These are phyloP conservation scores for Aelia acuminata DNA, from an alignment of 2,888 invertebrate species.

Conservation along the genomic window DNA sequence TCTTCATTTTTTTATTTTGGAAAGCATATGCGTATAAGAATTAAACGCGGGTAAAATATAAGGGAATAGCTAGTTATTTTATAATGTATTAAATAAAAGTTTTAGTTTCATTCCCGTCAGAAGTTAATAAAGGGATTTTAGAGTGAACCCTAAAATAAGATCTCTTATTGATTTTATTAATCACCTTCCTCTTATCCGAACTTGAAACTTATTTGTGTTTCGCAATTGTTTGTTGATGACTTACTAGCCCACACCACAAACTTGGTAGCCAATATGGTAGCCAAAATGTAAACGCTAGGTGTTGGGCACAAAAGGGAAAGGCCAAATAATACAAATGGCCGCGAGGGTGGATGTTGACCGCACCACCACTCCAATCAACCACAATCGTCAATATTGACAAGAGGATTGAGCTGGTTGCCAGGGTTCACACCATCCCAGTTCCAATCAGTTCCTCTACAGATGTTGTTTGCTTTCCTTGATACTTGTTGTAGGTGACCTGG, in stretches of 20 bases:
- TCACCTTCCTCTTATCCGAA: not conserved
- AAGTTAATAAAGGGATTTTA: not conserved
- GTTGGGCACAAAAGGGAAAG: slow-evolving; percentile 27
- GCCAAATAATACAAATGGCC: slow-evolving; percentile 29
- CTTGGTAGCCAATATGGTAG: not conserved
- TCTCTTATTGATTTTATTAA: not conserved
- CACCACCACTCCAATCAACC: slow-evolving; percentile 38
- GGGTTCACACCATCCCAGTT: slow-evolving; percentile 22
- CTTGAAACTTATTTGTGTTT: not conserved
- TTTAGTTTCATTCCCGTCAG: too few relatives aligned
- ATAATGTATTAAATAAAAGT: too few relatives aligned
- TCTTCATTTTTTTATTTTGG: too few relatives aligned
- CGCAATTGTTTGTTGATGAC: not conserved
- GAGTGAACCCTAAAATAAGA: not conserved
- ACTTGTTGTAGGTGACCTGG: not conserved
- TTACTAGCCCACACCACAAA: not conserved
- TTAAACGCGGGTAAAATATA: too few relatives aligned
- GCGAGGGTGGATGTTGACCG: slow-evolving; percentile 21
- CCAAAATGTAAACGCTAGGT: not conserved
- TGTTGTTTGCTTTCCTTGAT: slow-evolving; percentile 19
- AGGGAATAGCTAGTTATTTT: too few relatives aligned
- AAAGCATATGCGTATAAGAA: too few relatives aligned
- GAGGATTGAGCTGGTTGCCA: not conserved
- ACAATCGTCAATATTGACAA: slow-evolving; percentile 33
- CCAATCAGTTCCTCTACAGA: slow-evolving; percentile 22